These are phyloP conservation scores for Cephus pygmeus DNA, from an alignment of 2,888 invertebrate genomes.

Conservation along the genomic window DNA sequence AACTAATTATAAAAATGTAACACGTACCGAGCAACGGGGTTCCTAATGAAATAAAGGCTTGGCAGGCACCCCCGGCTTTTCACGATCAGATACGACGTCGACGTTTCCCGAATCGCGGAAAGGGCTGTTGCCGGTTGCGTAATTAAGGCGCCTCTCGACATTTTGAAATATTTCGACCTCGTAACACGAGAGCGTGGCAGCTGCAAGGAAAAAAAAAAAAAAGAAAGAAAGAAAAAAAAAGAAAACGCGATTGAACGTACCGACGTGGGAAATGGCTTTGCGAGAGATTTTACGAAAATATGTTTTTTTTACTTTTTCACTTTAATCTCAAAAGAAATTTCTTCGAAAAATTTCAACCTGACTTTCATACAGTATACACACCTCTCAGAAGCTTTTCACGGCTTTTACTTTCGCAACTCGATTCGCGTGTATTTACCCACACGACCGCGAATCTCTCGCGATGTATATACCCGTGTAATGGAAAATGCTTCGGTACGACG, in stretches of 20 bases:
- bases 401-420: too few relatives aligned
- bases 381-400: too few relatives aligned
- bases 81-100: slow-evolving; percentile 16
- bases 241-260: too few relatives aligned
- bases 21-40: slow-evolving; percentile 31
- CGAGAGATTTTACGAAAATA: slow-evolving; percentile 6
- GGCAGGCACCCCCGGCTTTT: slow-evolving; percentile 14
- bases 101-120: slow-evolving; percentile 16
- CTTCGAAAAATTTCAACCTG: too few relatives aligned
- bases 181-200: slow-evolving; percentile 17
- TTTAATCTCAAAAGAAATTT: too few relatives aligned
- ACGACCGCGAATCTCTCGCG: too few relatives aligned
- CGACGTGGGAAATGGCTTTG: too few relatives aligned
- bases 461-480: too few relatives aligned
- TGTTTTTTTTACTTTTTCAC: neutral
- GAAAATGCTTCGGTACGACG: too few relatives aligned
- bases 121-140: slow-evolving; percentile 9
- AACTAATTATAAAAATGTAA: slow-evolving; percentile 59
- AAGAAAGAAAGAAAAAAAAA: too few relatives aligned
- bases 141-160: slow-evolving; percentile 22
- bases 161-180: slow-evolving; percentile 1
- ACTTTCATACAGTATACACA: too few relatives aligned
- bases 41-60: slow-evolving; percentile 41
- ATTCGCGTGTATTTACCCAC: too few relatives aligned
- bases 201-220: neutral